These are phyloP conservation scores for Petrophora chlorosata DNA, from an alignment of 2,888 invertebrate genomes.

Conservation along the genomic window DNA sequence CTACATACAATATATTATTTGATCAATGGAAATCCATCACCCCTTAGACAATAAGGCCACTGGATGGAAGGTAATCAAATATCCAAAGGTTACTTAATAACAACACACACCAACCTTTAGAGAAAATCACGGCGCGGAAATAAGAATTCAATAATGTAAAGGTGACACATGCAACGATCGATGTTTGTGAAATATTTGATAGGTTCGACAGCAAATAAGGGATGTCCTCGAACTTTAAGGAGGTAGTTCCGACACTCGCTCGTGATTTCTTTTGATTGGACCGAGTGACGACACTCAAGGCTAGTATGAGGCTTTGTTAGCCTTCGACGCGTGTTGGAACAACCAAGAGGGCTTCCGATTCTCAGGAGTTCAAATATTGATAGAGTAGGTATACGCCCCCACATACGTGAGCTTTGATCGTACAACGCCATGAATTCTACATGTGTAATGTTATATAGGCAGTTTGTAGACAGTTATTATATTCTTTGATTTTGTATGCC, in stretches of 20 bases:
- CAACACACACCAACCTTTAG: background rate
- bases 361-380: slow-evolving; percentile 23
- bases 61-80: too few species aligned
- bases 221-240: slow-evolving; percentile 47
- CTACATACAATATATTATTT: too few species aligned
- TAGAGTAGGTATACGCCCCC: slow-evolving; percentile 13
- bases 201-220: slow-evolving; percentile 35
- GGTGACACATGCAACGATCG: slow-evolving; percentile 39
- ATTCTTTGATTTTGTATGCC: too few species aligned
- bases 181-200: slow-evolving; percentile 52
- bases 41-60: too few species aligned
- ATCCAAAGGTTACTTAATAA: too few species aligned
- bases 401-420: slow-evolving; percentile 12
- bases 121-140: slow-evolving; percentile 23
- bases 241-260: slow-evolving; percentile 31
- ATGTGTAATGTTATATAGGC: background rate
- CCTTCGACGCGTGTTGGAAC: slow-evolving; percentile 9
- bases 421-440: slow-evolving; percentile 1
- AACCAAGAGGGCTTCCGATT: slow-evolving; percentile 18
- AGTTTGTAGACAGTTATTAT: too few species aligned
- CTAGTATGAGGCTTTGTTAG: slow-evolving; percentile 1
- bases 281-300: slow-evolving; percentile 32
- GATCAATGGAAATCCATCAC: too few species aligned
- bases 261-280: slow-evolving; percentile 45
- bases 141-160: slow-evolving; percentile 42